Percentiles rank a stretch among this genome's conserved stretches.
Conservation (phyloP, 2,888 invertebrate genomes). For the Cheilosia grossa region DNA sequence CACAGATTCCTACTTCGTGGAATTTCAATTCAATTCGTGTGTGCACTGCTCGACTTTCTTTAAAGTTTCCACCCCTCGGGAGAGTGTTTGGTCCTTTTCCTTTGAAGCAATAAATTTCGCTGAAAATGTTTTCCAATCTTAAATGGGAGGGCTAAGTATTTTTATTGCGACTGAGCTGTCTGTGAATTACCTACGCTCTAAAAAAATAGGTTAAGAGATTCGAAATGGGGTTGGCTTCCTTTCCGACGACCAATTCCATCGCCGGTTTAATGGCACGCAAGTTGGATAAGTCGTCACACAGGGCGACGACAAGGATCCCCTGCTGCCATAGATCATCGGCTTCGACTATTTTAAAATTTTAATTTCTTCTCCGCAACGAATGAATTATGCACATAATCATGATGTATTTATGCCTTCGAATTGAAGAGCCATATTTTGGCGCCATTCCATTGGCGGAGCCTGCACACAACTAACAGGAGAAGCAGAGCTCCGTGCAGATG, state of each 20-base stretch:
- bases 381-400: slow-evolving; percentile 70
- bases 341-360: slow-evolving; percentile 67
- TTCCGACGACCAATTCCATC: not conserved
- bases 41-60: not conserved
- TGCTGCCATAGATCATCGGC: slow-evolving; percentile 36
- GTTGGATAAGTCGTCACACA: slow-evolving; percentile 1
- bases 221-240: slow-evolving; percentile 1
- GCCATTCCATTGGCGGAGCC: slow-evolving; percentile 52
- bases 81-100: not conserved
- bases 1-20: not conserved
- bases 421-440: slow-evolving; percentile 65
- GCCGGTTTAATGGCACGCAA: not conserved
- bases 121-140: not conserved
- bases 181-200: slow-evolving; percentile 33
- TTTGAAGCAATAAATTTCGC: slow-evolving; percentile 12
- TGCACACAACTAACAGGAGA: slow-evolving; percentile 15
- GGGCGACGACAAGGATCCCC: slow-evolving; percentile 17
- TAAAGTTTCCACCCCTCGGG: slow-evolving; percentile 24
- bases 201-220: slow-evolving; percentile 1
- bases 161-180: slow-evolving; percentile 19
- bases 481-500: slow-evolving; percentile 54
- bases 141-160: slow-evolving; percentile 9
- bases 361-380: slow-evolving; percentile 47
- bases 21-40: not conserved
- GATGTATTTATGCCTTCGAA: slow-evolving; percentile 58